These are phyloP conservation scores for Trachelus iudaicus DNA, from an alignment of 2,888 invertebrate species.

Conservation along the genomic window DNA sequence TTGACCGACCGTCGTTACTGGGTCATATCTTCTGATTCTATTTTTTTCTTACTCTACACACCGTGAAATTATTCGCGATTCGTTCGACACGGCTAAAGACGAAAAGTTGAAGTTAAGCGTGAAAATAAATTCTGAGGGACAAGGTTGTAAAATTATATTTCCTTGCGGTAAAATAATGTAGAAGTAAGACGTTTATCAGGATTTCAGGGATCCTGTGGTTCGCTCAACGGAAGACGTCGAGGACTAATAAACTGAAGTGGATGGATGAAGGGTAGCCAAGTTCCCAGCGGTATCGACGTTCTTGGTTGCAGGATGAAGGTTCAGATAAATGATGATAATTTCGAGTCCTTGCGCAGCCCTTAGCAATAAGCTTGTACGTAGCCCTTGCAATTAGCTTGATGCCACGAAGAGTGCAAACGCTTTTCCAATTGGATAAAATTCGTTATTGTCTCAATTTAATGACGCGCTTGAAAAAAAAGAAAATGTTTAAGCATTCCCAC, in stretches of 20 bases:
- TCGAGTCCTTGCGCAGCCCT: neutral
- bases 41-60: neutral
- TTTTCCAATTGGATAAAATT: constrained; percentile 33
- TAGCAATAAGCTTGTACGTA: constrained; percentile 22
- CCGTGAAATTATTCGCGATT: neutral
- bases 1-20: neutral
- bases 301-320: neutral
- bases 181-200: neutral
- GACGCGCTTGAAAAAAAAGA: neutral
- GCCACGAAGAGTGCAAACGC: neutral
- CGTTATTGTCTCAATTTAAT: constrained; percentile 32
- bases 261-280: no score
- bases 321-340: neutral
- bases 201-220: neutral
- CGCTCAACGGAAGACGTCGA: constrained; percentile 11
- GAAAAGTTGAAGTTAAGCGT: neutral
- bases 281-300: neutral
- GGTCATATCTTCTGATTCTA: neutral
- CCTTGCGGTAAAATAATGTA: neutral
- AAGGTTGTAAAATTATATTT: neutral
- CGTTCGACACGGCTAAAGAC: neutral
- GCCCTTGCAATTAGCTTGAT: constrained; percentile 38
- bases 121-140: neutral
- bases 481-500: neutral
- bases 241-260: constrained; percentile 38